These are phyloP conservation scores for Synaphobranchus kaupii DNA, from an alignment of 2,797 vertebrate species.

Conservation along the genomic window DNA sequence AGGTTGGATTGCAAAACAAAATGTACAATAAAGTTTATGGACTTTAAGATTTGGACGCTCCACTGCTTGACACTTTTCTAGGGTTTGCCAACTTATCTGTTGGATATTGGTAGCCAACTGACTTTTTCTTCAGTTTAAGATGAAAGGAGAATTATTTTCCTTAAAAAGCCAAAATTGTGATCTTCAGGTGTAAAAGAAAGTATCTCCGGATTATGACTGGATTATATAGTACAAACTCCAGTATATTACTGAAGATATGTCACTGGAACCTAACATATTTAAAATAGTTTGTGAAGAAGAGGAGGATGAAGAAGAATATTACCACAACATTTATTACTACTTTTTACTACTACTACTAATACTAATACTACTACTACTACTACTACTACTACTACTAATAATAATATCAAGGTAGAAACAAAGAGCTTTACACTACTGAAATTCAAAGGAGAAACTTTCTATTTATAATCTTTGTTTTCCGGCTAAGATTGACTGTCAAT, in stretches of 20 bases:
- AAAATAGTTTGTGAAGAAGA: background rate
- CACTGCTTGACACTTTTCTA: background rate
- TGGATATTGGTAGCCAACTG: background rate
- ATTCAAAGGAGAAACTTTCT: background rate
- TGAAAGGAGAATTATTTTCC: background rate
- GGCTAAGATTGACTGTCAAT: background rate
- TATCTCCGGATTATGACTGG: background rate
- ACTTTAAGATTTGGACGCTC: background rate
- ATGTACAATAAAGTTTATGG: background rate
- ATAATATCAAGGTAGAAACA: background rate
- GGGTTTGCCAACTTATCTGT: background rate
- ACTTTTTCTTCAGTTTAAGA: background rate
- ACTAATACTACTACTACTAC: background rate
- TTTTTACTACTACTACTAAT: background rate
- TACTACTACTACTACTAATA: background rate
- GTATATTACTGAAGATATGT: background rate
- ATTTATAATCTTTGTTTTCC: background rate
- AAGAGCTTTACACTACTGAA: background rate
- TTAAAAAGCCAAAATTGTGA: background rate
- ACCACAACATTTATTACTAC: background rate
- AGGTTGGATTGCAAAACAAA: background rate
- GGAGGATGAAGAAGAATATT: background rate
- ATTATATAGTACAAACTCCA: background rate
- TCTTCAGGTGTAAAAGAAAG: background rate
- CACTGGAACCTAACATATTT: background rate